Evolutionary conservation across 1,140 invertebrate species (phyloP).

Genomic region (Scaptomyza pallida): DNA sequence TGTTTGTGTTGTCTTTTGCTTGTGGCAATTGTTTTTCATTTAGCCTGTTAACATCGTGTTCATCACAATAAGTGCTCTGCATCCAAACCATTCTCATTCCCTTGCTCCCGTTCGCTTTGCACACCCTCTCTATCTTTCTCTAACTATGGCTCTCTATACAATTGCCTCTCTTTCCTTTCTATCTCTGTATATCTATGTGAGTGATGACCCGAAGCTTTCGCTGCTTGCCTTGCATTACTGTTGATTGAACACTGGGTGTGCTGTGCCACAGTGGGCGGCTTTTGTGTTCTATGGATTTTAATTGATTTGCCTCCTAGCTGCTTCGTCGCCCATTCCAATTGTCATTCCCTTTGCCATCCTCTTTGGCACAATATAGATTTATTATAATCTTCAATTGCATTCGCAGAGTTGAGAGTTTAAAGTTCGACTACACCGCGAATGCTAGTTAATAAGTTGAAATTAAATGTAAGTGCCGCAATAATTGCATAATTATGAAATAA

Average conservation of each 20-base stretch:
- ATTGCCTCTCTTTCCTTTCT: slow-evolving; percentile 30
- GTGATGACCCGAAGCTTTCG: slow-evolving; percentile 74
- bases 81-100: slow-evolving; percentile 21
- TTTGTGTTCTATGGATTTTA: slow-evolving; percentile 73
- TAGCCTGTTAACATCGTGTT: slow-evolving; percentile 81
- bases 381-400: slow-evolving; percentile 30
- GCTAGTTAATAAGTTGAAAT: slow-evolving; percentile 74
- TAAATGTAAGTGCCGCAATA: slow-evolving; percentile 67
- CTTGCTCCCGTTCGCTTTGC: background rate
- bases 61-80: slow-evolving; percentile 79
- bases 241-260: slow-evolving; percentile 66
- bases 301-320: slow-evolving; percentile 63
- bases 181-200: slow-evolving; percentile 46
- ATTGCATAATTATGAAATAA: slow-evolving; percentile 67
- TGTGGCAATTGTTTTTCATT: slow-evolving; percentile 81
- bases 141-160: background rate
- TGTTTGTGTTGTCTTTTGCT: slow-evolving; percentile 56
- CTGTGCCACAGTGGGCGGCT: slow-evolving; percentile 44
- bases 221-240: slow-evolving; percentile 36
- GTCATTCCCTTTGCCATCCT: background rate
- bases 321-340: background rate
- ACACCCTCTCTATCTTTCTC: slow-evolving; percentile 5
- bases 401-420: slow-evolving; percentile 15
- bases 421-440: slow-evolving; percentile 25
- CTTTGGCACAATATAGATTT: background rate